Evolutionary conservation across 1,140 invertebrate species (phyloP).

Genomic region (Ceratina australensis): DNA sequence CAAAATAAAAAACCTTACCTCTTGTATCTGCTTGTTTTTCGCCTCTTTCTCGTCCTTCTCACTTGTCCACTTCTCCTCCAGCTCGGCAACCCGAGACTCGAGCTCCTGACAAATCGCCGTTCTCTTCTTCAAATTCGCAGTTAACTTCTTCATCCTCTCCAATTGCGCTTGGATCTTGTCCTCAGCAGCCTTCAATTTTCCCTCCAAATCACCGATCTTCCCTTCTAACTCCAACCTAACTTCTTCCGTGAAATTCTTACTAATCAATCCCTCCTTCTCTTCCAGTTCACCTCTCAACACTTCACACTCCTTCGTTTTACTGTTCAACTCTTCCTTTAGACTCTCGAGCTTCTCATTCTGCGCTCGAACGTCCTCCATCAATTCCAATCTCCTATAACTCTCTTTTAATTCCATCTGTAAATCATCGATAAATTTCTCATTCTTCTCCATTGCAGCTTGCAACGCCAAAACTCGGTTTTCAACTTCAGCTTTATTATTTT

Average conservation of each 20-base stretch:
- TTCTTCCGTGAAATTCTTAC: conserved; percentile 60
- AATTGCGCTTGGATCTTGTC: conserved; percentile 71
- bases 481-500: conserved; percentile 66
- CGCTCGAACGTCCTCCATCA: conserved; percentile 67
- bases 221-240: conserved; percentile 58
- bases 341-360: conserved; percentile 66
- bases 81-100: conserved; percentile 76
- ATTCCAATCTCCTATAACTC: no score
- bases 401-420: conserved; percentile 80
- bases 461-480: conserved; percentile 73
- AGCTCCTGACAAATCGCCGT: conserved; percentile 82
- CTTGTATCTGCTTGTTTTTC: conserved; percentile 66
- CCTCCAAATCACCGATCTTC: conserved; percentile 67
- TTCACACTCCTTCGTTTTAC: conserved; percentile 61
- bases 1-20: conserved; percentile 55
- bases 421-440: conserved; percentile 69
- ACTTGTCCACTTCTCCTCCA: conserved; percentile 68
- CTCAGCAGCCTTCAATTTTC: conserved; percentile 61
- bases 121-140: conserved; percentile 87
- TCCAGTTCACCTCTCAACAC: conserved; percentile 60
- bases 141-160: conserved; percentile 89
- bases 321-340: conserved; percentile 64
- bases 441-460: conserved; percentile 65
- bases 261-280: conserved; percentile 62
- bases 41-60: conserved; percentile 73